A percentile compares a stretch with the other conserved stretches of the same genome.
Evolutionary conservation across 2,888 invertebrate genomes (phyloP).

Genomic region (Chelonus formosanus): DNA sequence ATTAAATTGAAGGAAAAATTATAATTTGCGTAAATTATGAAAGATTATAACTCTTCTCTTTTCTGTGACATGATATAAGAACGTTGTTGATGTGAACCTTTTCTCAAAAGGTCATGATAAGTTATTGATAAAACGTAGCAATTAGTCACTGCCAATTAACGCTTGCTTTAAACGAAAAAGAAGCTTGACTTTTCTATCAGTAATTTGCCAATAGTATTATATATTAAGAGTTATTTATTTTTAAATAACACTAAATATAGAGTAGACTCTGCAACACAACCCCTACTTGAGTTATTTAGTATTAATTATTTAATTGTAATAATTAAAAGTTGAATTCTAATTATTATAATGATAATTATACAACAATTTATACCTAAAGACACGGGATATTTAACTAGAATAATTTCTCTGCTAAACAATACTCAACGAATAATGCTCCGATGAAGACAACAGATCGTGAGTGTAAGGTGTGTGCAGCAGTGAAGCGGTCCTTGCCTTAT

Average conservation of each 20-base stretch:
- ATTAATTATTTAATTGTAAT: slow-evolving; percentile 14
- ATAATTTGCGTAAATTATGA: slow-evolving; percentile 23
- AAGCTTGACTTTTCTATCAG: slow-evolving; percentile 45
- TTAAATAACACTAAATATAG: not conserved
- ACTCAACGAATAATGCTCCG: not conserved
- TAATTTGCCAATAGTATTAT: slow-evolving; percentile 20
- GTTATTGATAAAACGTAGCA: slow-evolving; percentile 58
- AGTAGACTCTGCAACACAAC: too few relatives aligned
- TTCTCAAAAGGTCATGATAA: slow-evolving; percentile 51
- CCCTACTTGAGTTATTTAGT: too few relatives aligned
- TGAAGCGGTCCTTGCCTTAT: slow-evolving; percentile 7
- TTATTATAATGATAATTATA: not conserved
- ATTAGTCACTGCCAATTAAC: slow-evolving; percentile 66
- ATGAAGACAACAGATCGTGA: too few relatives aligned
- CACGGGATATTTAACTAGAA: too few relatives aligned
- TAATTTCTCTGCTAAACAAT: slow-evolving; percentile 2
- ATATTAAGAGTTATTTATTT: not conserved
- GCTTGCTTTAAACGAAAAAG: slow-evolving; percentile 64
- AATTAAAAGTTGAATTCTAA: too few relatives aligned
- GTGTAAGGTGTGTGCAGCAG: too few relatives aligned
- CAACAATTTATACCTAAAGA: not conserved
- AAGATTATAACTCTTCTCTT: slow-evolving; percentile 5
- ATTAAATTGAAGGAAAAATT: slow-evolving; percentile 25
- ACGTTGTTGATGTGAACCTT: slow-evolving; percentile 35
- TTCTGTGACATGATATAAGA: slow-evolving; percentile 9